A percentile compares a stretch with the other conserved stretches of the same genome.
phyloP scores from a whole-genome alignment of 1,140 invertebrate genomes.

The Drosophila kurseongensis region DNA sequence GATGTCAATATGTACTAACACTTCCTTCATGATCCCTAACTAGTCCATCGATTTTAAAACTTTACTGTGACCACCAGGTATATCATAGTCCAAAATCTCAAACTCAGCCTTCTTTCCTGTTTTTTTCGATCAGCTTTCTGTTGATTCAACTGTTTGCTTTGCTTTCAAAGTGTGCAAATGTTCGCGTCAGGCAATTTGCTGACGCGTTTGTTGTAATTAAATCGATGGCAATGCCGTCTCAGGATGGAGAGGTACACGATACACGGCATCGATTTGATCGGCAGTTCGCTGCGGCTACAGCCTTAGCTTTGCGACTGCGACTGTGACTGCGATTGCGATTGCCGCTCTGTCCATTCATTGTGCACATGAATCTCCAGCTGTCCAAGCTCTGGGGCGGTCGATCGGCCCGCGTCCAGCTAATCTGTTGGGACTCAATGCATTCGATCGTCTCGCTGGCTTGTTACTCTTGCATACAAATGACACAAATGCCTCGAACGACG shows the following conservation, averaged over 20 bases:
- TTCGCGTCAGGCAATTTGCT: conserved; percentile 83
- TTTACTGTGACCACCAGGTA: conserved; percentile 3
- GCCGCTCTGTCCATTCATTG: conserved; percentile 66
- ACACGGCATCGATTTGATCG: conserved; percentile 76
- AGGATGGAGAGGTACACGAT: conserved; percentile 54
- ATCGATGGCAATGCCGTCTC: conserved; percentile 66
- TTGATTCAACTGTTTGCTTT: conserved; percentile 58
- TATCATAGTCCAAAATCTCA: neutral
- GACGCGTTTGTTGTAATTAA: conserved; percentile 83
- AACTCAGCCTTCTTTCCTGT: conserved; percentile 7
- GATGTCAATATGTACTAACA: too few relatives aligned
- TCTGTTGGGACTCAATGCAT: conserved; percentile 71
- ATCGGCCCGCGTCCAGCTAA: conserved; percentile 60
- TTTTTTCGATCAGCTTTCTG: conserved; percentile 33
- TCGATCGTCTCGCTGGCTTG: conserved; percentile 69
- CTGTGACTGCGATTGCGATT: conserved; percentile 23
- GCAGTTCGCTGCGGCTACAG: conserved; percentile 39
- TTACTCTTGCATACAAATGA: conserved; percentile 83
- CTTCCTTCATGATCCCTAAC: neutral
- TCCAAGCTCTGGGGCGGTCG: conserved; percentile 70
- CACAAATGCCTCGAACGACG: conserved; percentile 74
- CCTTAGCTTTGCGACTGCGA: neutral
- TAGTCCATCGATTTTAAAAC: neutral
- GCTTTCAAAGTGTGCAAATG: conserved; percentile 80
- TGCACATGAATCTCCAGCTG: conserved; percentile 73